Conservation (phyloP, 2,888 invertebrate species). For the Lacanobia wlatinum region DNA sequence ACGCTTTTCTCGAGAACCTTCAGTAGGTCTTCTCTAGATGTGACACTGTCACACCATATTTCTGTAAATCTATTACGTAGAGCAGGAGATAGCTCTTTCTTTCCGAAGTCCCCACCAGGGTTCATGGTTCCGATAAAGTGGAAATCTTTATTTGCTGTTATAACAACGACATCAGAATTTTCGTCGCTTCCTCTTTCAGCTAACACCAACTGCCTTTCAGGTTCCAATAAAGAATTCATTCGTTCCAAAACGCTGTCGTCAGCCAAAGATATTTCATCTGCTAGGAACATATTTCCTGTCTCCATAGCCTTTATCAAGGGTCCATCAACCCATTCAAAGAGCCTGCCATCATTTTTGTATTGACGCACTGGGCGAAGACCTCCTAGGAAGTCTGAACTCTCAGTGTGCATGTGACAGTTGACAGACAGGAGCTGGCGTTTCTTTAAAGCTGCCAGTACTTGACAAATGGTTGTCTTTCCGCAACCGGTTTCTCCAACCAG, state of each 20-base stretch:
- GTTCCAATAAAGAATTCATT: slow-evolving; percentile 98
- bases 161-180: slow-evolving; percentile 90
- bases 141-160: slow-evolving; percentile 94
- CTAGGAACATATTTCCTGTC: slow-evolving; percentile 96
- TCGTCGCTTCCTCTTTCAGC: slow-evolving; percentile 96
- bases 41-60: slow-evolving; percentile 98
- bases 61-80: slow-evolving; percentile 99
- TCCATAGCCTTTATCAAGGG: slow-evolving; percentile 98
- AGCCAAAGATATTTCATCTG: slow-evolving; percentile 99
- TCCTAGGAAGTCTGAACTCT: slow-evolving; percentile 99
- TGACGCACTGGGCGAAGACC: slow-evolving; percentile 97
- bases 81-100: slow-evolving; percentile 99
- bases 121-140: slow-evolving; percentile 99
- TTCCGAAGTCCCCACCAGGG: slow-evolving; percentile 99
- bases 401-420: slow-evolving; percentile 99
- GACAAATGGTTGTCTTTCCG: slow-evolving; percentile 99
- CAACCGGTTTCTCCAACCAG: slow-evolving; percentile 99
- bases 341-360: slow-evolving; percentile 90
- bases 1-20: slow-evolving; percentile 96
- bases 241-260: slow-evolving; percentile 99
- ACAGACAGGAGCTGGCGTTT: slow-evolving; percentile 94
- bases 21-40: slow-evolving; percentile 93
- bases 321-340: slow-evolving; percentile 99
- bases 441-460: slow-evolving; percentile 94
- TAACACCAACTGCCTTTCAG: slow-evolving; percentile 96